These are phyloP conservation scores for Drosophila pseudoobscura DNA, from an alignment of 1,140 invertebrate genomes.

Conservation along the genomic window DNA sequence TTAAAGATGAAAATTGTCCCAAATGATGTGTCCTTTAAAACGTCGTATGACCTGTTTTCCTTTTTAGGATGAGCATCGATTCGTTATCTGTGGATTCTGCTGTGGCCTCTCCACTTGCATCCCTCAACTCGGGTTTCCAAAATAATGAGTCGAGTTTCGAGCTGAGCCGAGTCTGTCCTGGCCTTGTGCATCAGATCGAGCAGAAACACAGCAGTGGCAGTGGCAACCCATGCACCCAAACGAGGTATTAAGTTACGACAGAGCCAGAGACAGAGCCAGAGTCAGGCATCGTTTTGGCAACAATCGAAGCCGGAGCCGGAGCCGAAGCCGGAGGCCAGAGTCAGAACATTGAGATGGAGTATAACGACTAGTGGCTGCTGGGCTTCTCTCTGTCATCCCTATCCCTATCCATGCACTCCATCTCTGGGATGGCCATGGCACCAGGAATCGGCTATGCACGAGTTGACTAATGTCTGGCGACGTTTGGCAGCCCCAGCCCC, in stretches of 20 bases:
- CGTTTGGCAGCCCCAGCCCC: slow-evolving; percentile 20
- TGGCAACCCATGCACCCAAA: slow-evolving; percentile 12
- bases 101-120: slow-evolving; percentile 24
- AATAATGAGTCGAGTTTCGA: slow-evolving; percentile 55
- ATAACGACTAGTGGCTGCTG: too few relatives aligned
- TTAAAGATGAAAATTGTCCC: background rate
- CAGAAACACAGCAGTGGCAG: background rate
- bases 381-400: background rate
- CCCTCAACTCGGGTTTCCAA: slow-evolving; percentile 12
- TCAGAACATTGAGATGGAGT: too few relatives aligned
- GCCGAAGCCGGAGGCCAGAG: slow-evolving; percentile 4
- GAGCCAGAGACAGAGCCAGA: slow-evolving; percentile 17
- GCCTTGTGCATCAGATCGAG: slow-evolving; percentile 18
- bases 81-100: background rate
- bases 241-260: slow-evolving; percentile 49
- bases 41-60: too few relatives aligned
- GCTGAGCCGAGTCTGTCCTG: slow-evolving; percentile 14
- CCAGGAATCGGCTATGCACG: slow-evolving; percentile 63
- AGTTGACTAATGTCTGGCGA: slow-evolving; percentile 61
- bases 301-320: slow-evolving; percentile 16
- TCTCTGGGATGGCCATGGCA: slow-evolving; percentile 6
- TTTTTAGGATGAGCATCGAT: background rate
- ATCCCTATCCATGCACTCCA: background rate
- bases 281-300: slow-evolving; percentile 33
- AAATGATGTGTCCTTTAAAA: background rate